Base-by-base conservation (phyloP, 2,113 vertebrate species). In the Cyprinodon tularosa region DNA sequence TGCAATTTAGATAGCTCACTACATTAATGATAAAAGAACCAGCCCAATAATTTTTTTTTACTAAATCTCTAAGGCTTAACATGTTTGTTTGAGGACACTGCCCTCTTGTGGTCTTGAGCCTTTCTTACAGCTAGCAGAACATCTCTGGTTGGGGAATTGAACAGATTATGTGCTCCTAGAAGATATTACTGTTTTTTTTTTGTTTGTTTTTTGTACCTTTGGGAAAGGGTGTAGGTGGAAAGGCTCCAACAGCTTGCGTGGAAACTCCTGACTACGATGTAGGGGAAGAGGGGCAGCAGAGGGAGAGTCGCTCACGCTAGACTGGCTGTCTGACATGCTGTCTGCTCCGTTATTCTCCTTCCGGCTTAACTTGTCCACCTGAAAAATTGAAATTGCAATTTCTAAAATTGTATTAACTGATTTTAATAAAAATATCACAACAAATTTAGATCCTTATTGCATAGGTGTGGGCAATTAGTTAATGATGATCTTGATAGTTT, bases 181-280 rank as follows among this genome's bases (percentile, higher is more conserved):
- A 10, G 60, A 67, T 66, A 76, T 72, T 42, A 67, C 53, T 20
- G 29, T 57, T 9, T 57, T n/a, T n/a, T 20, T 79, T 4, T 2
- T 22, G 29, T 90, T 9, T 57, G 8, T n/a, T 20, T 79, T 4
- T 2, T 22, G 36, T 90, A 93, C 92, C 92, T 93, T 93, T 63
- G 94, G 93, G 82, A 94, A 93, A 74, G 88, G 86, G 81, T 92
- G 90, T 71, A 94, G 89, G 74, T 94, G 93, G 84, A 94, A 94
- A 0, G 90, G 90, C 78, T 94, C 94, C 84, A 89, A 87, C 1
- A 77, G 81, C 72, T 91, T 93, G 78, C 88, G 91, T 70, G 87
- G 91, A 83, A 92, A 88, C 84, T 93, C 92, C 85, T 91, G 91
- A 67, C 90, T 91, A 78, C 90, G 91, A 73, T 91, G 91, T 0